Conservation (phyloP, 2,888 invertebrate species). For the Elaeidobius kamerunicus region DNA sequence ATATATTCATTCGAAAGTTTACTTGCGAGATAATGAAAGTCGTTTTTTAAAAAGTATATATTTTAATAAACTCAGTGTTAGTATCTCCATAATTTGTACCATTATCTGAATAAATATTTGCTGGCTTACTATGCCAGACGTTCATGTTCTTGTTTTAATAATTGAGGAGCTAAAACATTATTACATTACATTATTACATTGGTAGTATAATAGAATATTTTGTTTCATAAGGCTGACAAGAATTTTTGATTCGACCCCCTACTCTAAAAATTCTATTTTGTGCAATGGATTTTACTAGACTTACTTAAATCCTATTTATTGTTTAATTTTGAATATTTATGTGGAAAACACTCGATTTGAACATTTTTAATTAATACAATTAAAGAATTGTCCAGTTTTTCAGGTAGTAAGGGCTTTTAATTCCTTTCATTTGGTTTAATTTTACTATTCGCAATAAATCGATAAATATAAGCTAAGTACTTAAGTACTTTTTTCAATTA, state of each 20-base stretch:
- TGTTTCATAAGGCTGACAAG: slow-evolving; percentile 15
- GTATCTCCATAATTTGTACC: slow-evolving; percentile 9
- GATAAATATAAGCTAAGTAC: slow-evolving; percentile 4
- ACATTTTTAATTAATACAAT: slow-evolving; percentile 11
- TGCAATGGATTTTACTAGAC: slow-evolving; percentile 26
- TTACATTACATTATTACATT: too few species aligned
- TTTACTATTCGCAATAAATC: slow-evolving; percentile 10
- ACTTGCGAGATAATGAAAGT: slow-evolving; percentile 5
- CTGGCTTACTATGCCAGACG: slow-evolving; percentile 15
- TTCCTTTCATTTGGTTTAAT: background rate
- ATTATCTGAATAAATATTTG: slow-evolving; percentile 14
- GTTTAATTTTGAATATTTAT: slow-evolving; percentile 12
- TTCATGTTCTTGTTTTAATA: slow-evolving; percentile 28
- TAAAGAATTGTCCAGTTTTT: slow-evolving; percentile 12
- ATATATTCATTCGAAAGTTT: slow-evolving; percentile 12
- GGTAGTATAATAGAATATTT: slow-evolving; percentile 29
- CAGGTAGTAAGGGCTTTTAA: background rate
- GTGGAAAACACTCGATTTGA: slow-evolving; percentile 13
- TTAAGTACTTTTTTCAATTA: slow-evolving; percentile 1
- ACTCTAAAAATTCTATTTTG: slow-evolving; percentile 19
- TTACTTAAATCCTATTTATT: slow-evolving; percentile 1
- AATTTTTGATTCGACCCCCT: slow-evolving; percentile 22
- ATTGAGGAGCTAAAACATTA: slow-evolving; percentile 24
- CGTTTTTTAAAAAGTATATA: slow-evolving; percentile 10
- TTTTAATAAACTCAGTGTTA: slow-evolving; percentile 12